Evolutionary conservation across 37 sponge, comb jelly and placozoan species (phyloP).

Genomic region (Ephydatia muelleri): DNA sequence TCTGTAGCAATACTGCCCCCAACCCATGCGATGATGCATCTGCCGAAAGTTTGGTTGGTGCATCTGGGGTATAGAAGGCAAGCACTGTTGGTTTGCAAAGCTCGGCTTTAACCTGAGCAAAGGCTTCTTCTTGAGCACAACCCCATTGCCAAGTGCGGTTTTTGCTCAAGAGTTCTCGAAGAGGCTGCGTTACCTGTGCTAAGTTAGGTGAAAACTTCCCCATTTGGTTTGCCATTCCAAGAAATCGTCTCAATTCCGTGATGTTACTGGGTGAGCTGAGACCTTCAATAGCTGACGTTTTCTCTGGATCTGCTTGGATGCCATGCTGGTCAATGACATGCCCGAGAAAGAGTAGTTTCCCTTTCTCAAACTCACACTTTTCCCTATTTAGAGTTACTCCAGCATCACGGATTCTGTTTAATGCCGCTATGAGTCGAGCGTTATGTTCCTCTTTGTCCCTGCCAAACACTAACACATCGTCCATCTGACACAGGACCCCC

Average conservation of each 20-base stretch:
- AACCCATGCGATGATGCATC: conserved; percentile 41
- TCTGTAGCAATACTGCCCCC: conserved; percentile 42
- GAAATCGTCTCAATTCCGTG: conserved; percentile 35
- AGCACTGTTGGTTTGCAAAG: conserved; percentile 36
- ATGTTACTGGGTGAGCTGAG: conserved; percentile 21
- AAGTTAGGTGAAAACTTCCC: conserved; percentile 50
- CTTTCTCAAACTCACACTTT: conserved; percentile 25
- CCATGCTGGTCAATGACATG: conserved; percentile 36
- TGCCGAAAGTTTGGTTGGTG: conserved; percentile 38
- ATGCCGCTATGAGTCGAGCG: conserved; percentile 13
- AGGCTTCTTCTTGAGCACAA: conserved; percentile 31
- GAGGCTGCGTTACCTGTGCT: conserved; percentile 47
- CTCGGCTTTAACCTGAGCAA: conserved; percentile 37
- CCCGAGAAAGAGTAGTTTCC: conserved; percentile 6
- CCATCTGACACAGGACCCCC: conserved; percentile 35
- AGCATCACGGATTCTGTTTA: conserved; percentile 5
- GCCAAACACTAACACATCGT: conserved; percentile 34
- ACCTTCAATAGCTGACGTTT: conserved; percentile 21
- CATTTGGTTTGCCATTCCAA: conserved; percentile 66
- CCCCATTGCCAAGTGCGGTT: conserved; percentile 49
- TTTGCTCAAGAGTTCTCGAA: conserved; percentile 36
- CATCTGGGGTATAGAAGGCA: conserved; percentile 34
- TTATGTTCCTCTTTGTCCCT: conserved; percentile 18
- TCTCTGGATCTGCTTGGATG: conserved; percentile 45
- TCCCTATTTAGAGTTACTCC: conserved; percentile 26